Evolutionary conservation across 2,797 vertebrate genomes (phyloP), one percentile per base, ranked within the genome.

Genomic region (Luscinia luscinia): DNA sequence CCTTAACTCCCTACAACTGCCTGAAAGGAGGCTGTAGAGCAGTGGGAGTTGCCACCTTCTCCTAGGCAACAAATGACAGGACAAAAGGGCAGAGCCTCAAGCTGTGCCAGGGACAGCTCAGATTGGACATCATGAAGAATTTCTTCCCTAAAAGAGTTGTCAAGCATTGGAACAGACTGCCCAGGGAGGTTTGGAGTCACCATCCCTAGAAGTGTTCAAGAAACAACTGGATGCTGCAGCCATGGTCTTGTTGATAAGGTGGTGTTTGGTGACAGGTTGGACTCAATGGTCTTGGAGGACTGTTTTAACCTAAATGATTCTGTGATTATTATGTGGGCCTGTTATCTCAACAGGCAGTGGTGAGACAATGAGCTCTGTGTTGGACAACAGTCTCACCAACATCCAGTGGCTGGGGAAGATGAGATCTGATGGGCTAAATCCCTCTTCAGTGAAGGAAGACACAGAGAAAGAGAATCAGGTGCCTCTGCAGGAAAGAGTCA

Each of bases 321-420:
- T 49, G 46, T 73, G 27, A 30, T 41, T 64, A 7, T 78, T 78
- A 61, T 6, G 28, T 89, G 86, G 66, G 40, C 52, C 95, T 96
- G 34, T 93, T 96, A 87, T 93, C 82, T 69, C 80, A 85, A 64
- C 89, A 98, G 98, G 93, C 80, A 91, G 90, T 3, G 59, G 94
- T 0, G 95, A 97, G 87, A 68, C 95, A 55, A 30, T 34, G 21
- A 95, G 97, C 70, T 96, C 97, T 21, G 90, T 95, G 16, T 97
- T 99, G 46, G 98, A 99, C 83, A 98, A 97, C 96, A 99, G 99
- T 94, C 98, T 99, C 90, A 99, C 99, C 73, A 99, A 98, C 80
- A 99, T 99, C 84, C 98, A 99, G 68, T 99, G 99, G 99, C 96
- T 99, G 86, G 98, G 98, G n/a, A 98, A 95, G 90, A 99, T 98